These are phyloP conservation scores for Cosmia pyralina DNA, from an alignment of 2,888 invertebrate genomes.

Conservation along the genomic window DNA sequence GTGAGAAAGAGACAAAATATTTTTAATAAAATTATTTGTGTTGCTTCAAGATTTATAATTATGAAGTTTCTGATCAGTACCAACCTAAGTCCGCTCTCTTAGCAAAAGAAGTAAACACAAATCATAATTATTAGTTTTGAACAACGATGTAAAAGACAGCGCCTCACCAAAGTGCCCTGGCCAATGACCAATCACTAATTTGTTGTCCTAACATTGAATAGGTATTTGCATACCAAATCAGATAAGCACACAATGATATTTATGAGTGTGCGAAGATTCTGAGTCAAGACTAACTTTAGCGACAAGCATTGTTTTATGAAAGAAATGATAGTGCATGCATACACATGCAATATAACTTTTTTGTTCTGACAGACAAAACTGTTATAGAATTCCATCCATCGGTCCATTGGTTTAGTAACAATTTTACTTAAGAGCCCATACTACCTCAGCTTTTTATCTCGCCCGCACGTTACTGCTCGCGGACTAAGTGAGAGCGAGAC, in stretches of 20 bases:
- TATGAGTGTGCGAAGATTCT: neutral
- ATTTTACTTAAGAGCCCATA: no score
- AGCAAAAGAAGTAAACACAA: neutral
- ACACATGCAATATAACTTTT: neutral
- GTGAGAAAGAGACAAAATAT: no score
- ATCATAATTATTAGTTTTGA: neutral
- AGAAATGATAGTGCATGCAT: neutral
- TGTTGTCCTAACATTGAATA: conserved; percentile 6
- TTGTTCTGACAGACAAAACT: neutral
- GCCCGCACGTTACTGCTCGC: no score
- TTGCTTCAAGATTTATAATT: no score
- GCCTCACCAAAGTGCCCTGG: neutral
- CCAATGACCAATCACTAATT: conserved; percentile 20
- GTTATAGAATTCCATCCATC: no score
- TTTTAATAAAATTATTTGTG: no score
- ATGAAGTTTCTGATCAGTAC: no score
- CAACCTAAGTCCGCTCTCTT: neutral
- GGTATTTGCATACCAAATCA: conserved; percentile 14
- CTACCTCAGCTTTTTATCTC: no score
- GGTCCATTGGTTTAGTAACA: no score
- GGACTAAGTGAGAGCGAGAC: no score
- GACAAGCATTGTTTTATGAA: neutral
- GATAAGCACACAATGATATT: neutral
- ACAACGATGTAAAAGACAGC: neutral
- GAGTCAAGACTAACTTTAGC: neutral